These are phyloP conservation scores for Euplexia lucipara DNA, from an alignment of 2,888 invertebrate species.

Conservation along the genomic window DNA sequence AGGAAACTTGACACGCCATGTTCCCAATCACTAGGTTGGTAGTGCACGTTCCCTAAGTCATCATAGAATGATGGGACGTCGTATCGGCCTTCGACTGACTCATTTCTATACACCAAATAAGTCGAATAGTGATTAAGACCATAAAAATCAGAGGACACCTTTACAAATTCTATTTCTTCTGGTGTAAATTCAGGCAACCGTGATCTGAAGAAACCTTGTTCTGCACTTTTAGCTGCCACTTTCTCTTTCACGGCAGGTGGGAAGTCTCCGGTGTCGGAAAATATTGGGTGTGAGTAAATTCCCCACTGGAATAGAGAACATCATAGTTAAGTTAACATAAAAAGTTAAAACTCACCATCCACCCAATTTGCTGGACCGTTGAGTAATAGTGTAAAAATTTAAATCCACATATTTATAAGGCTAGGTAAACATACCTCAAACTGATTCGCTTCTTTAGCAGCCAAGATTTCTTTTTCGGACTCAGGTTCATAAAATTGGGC, in stretches of 20 bases:
- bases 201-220: conserved; percentile 90
- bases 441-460: conserved; percentile 83
- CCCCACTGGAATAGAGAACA: conserved; percentile 81
- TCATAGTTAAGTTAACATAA: too few species aligned
- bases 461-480: conserved; percentile 82
- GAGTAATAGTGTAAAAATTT: not conserved
- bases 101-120: conserved; percentile 78
- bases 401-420: not conserved
- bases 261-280: conserved; percentile 91
- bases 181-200: conserved; percentile 91
- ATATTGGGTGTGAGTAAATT: conserved; percentile 92
- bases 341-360: not conserved
- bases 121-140: conserved; percentile 93
- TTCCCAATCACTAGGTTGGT: conserved; percentile 45
- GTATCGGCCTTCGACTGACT: conserved; percentile 59
- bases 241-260: conserved; percentile 91
- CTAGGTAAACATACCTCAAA: conserved; percentile 78
- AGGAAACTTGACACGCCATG: conserved; percentile 19
- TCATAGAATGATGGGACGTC: conserved; percentile 68
- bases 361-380: not conserved
- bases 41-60: conserved; percentile 62
- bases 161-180: conserved; percentile 91
- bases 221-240: conserved; percentile 89
- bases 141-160: conserved; percentile 92
- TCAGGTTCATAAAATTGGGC: conserved; percentile 82